phyloP scores from a whole-genome alignment of 2,888 invertebrate genomes.

The Drosophila incognita region DNA sequence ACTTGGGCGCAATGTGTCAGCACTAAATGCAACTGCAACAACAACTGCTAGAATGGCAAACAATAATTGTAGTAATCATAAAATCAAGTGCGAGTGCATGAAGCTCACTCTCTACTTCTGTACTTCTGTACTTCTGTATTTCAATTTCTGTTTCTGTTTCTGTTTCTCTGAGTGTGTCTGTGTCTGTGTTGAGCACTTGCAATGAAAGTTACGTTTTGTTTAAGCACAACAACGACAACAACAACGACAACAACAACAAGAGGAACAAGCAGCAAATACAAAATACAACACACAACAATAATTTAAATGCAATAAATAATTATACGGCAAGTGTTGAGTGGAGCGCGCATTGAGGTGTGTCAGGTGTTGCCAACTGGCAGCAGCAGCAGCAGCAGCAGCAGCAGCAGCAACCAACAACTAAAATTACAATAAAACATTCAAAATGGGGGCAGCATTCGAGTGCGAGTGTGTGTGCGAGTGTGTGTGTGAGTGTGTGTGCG shows the following conservation, averaged over 20 bases:
- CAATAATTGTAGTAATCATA: slow-evolving; percentile 78
- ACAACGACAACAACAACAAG: slow-evolving; percentile 18
- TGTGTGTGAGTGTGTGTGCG: slow-evolving; percentile 3
- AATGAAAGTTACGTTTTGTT: slow-evolving; percentile 67
- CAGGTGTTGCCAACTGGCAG: slow-evolving; percentile 65
- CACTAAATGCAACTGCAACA: slow-evolving; percentile 29
- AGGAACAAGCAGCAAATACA: slow-evolving; percentile 20
- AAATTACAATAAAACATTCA: slow-evolving; percentile 64
- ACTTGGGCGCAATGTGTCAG: slow-evolving; percentile 55
- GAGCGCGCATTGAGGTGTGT: slow-evolving; percentile 79
- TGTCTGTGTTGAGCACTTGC: slow-evolving; percentile 28
- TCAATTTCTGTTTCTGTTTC: slow-evolving; percentile 26
- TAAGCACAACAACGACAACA: slow-evolving; percentile 36
- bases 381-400: slow-evolving; percentile 27
- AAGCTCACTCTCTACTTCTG: slow-evolving; percentile 33
- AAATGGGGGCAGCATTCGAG: slow-evolving; percentile 49
- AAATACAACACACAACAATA: slow-evolving; percentile 65
- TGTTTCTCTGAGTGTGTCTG: slow-evolving; percentile 14
- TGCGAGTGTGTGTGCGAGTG: slow-evolving; percentile 1
- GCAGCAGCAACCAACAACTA: slow-evolving; percentile 41
- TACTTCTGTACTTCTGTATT: slow-evolving; percentile 9
- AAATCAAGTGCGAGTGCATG: slow-evolving; percentile 79
- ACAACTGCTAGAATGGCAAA: slow-evolving; percentile 35
- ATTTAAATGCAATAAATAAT: slow-evolving; percentile 83
- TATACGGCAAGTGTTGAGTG: slow-evolving; percentile 80